A percentile compares a stretch with the other conserved stretches of the same genome.
phyloP scores from a whole-genome alignment of 1,140 invertebrate species.

The Tetragonula clypearis region DNA sequence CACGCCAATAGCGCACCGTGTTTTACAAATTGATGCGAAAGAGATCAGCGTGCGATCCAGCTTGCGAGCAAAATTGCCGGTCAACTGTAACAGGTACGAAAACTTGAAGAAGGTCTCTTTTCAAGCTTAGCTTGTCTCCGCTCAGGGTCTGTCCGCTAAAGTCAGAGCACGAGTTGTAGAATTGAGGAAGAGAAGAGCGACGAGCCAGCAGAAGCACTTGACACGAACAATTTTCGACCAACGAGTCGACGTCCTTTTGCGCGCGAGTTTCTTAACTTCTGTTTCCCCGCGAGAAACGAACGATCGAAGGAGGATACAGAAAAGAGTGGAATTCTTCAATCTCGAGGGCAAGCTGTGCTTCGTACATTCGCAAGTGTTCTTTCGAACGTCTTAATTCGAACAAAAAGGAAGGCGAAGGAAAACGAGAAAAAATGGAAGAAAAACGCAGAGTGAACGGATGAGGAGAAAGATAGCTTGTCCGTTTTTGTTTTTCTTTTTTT shows the following conservation, averaged over 20 bases:
- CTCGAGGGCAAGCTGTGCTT: neutral
- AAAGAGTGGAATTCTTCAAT: neutral
- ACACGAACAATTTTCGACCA: constrained; percentile 22
- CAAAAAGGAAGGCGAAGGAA: neutral
- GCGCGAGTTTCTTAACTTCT: too few species aligned
- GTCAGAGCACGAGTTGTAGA: neutral
- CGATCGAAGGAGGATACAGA: too few species aligned
- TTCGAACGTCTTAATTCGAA: neutral
- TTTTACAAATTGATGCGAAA: constrained; percentile 55
- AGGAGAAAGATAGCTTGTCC: neutral
- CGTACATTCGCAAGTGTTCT: neutral
- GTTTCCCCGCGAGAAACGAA: neutral
- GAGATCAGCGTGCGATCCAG: neutral
- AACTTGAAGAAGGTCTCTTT: neutral
- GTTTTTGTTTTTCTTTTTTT: too few species aligned
- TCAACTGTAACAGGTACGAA: too few species aligned
- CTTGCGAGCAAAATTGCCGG: neutral
- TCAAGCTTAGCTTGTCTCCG: neutral
- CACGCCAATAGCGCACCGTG: constrained; percentile 2
- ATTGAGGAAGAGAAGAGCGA: constrained; percentile 10
- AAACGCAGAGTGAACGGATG: neutral
- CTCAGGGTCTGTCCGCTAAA: too few species aligned
- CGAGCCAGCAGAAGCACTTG: constrained; percentile 20
- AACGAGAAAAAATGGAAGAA: neutral
- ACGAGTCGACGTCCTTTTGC: neutral